Percentiles rank a stretch among this genome's conserved stretches.
Evolutionary conservation across 2,888 invertebrate genomes (phyloP).

Genomic region (Andrena bicolor): DNA sequence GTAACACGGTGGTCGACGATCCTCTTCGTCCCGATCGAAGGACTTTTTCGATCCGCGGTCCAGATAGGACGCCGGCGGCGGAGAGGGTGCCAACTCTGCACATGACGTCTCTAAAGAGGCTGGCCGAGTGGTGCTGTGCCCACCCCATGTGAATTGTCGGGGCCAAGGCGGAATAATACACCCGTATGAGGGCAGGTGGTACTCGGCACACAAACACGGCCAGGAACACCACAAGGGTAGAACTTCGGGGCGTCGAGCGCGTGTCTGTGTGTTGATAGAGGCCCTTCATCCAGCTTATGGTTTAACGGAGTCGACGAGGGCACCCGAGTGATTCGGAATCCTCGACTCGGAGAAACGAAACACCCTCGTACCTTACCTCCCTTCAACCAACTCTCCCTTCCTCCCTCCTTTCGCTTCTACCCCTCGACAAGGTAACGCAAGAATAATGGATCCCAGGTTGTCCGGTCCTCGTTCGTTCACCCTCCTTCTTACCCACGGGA

Average conservation of each 20-base stretch:
- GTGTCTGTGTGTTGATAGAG: slow-evolving; percentile 16
- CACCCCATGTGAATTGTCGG: slow-evolving; percentile 58
- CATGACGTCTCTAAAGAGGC: slow-evolving; percentile 55
- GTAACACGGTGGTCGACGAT: not conserved
- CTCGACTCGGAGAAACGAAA: slow-evolving; percentile 60
- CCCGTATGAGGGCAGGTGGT: slow-evolving; percentile 69
- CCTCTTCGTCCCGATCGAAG: not conserved
- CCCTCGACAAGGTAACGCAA: slow-evolving; percentile 24
- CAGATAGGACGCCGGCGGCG: slow-evolving; percentile 15
- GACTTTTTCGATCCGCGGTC: slow-evolving; percentile 14
- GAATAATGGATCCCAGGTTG: slow-evolving; percentile 42
- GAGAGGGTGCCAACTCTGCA: slow-evolving; percentile 25
- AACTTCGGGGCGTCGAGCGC: not conserved
- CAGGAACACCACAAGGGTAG: not conserved
- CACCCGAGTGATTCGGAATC: slow-evolving; percentile 48
- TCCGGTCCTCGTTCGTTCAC: slow-evolving; percentile 19
- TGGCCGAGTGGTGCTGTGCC: slow-evolving; percentile 16
- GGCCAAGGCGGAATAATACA: slow-evolving; percentile 64
- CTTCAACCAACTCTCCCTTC: not conserved
- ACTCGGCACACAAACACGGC: slow-evolving; percentile 44
- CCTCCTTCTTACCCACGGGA: slow-evolving; percentile 14
- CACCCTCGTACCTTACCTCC: slow-evolving; percentile 29
- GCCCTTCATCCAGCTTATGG: slow-evolving; percentile 48
- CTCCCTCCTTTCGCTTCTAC: not conserved
- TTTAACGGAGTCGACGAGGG: slow-evolving; percentile 55